Evolutionary conservation across 2,797 vertebrate genomes (phyloP).

Genomic region (Coluber constrictor): DNA sequence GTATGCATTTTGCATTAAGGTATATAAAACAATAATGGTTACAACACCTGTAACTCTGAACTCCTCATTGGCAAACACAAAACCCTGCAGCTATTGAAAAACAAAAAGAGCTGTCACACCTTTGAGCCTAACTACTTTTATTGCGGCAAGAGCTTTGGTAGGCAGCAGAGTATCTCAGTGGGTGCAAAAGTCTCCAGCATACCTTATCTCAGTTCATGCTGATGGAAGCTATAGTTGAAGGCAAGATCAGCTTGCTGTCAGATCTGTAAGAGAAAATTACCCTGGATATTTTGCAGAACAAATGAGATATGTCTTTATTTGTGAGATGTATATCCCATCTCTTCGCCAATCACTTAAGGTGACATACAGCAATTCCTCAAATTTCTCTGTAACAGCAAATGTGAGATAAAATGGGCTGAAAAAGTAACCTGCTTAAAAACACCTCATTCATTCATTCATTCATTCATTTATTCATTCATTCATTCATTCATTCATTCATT

Average conservation of each 20-base stretch:
- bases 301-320: background rate
- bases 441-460: too few species aligned
- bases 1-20: background rate
- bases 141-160: background rate
- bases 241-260: background rate
- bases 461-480: too few species aligned
- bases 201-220: background rate
- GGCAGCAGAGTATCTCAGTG: background rate
- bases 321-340: background rate
- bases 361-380: background rate
- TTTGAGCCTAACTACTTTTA: slow-evolving; percentile 11
- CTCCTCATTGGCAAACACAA: background rate
- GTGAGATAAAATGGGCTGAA: background rate
- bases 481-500: background rate
- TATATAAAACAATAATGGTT: background rate
- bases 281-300: background rate
- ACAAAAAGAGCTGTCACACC: background rate
- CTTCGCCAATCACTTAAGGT: background rate
- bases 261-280: background rate
- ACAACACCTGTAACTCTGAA: background rate
- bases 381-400: background rate
- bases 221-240: background rate
- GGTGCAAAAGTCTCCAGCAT: background rate
- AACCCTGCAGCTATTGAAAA: background rate
- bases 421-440: background rate